These are phyloP conservation scores for Drosophila neonasuta DNA, from an alignment of 2,888 invertebrate genomes.

Conservation along the genomic window DNA sequence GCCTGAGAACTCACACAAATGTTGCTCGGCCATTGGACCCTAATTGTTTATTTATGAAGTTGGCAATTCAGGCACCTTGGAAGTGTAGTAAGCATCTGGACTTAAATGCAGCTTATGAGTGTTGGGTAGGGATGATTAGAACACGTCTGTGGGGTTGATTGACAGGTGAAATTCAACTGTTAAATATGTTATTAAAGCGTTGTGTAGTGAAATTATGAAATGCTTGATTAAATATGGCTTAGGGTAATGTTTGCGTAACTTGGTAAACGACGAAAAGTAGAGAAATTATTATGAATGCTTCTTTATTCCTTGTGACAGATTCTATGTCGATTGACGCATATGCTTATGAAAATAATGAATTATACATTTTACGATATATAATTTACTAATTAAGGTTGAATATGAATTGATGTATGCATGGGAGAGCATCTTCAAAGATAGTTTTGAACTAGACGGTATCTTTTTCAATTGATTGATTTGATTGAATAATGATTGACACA, in stretches of 20 bases:
- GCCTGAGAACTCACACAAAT: slow-evolving; percentile 60
- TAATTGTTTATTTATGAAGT: slow-evolving; percentile 66
- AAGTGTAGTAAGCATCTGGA: slow-evolving; percentile 33
- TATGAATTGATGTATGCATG: too few relatives aligned
- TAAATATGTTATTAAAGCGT: slow-evolving; percentile 4
- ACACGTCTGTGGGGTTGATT: slow-evolving; percentile 7
- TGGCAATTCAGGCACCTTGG: slow-evolving; percentile 30
- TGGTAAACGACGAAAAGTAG: neutral
- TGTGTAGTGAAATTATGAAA: neutral
- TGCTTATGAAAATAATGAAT: too few relatives aligned
- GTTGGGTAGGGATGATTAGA: neutral
- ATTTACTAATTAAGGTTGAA: too few relatives aligned
- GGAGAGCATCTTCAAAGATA: too few relatives aligned
- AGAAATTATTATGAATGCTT: neutral
- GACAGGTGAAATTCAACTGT: neutral
- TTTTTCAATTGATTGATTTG: neutral
- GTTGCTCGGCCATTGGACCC: slow-evolving; percentile 29
- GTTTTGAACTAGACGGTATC: too few relatives aligned
- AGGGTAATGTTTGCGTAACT: neutral
- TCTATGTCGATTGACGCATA: too few relatives aligned
- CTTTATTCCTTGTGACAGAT: too few relatives aligned
- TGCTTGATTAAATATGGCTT: neutral
- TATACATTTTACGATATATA: too few relatives aligned
- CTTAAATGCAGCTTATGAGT: slow-evolving; percentile 27
- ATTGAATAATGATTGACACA: neutral